Base-by-base conservation (phyloP, 2,888 invertebrate genomes). In the Mechanitis mazaeus region DNA sequence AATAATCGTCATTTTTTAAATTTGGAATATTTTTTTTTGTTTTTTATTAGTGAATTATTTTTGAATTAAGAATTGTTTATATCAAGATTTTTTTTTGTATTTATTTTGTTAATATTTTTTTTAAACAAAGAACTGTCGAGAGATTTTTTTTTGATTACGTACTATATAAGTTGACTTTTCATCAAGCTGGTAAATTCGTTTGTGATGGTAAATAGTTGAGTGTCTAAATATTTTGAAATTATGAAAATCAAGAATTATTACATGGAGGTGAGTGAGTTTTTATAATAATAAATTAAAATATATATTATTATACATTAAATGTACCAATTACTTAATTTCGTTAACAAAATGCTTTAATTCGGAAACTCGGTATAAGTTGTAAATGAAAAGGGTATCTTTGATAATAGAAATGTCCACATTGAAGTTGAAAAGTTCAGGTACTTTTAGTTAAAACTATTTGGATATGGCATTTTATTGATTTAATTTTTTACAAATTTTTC, bases 211-310 rank as follows among this genome's bases (percentile, higher is more conserved):
- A 42, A 42, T 42, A 9, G 11, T 42, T 42, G 2, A 42, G 42
- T 42, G 42, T 9, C 9, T 9, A 42, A 42, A 42, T 55, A 45
- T 57, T 33, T 56, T 45, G 56, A 60, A 83, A 88, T 84, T 83
- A 90, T 90, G 89, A 90, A 88, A 89, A 85, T 88, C 72, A 78
- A 84, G 78, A 85, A 79, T 75, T 88, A 77, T 73, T 87, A 86
- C 72, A 78, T 80, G 76, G 85, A 87, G 87, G 89, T 90, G 72
- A 81, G 87, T 62, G 50, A n/a, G 53, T 61, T 59, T 58, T 53
- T 9, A 50, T 31, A 7, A 47, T n/a, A 6, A 20, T 6, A 47
- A 6, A 47, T 47, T 47, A 47, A 20, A 47, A n/a, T 6, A 35
- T 35, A 1, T 9, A 1, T 42, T 42, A 3, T 9, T 50, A 31